Conservation (phyloP, 2,888 invertebrate genomes). For the Sphinx pinastri region DNA sequence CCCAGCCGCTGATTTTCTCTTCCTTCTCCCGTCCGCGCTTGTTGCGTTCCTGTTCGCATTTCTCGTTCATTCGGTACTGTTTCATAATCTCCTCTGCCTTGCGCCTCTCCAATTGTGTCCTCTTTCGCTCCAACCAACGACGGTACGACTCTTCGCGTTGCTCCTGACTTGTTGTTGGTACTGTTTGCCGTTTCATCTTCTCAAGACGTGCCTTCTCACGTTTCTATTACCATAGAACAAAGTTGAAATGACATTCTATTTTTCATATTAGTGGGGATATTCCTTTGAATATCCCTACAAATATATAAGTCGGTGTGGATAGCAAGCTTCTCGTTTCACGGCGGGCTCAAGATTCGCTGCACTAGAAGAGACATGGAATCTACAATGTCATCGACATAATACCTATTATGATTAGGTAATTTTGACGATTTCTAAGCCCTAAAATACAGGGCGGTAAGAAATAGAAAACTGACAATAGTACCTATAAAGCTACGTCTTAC, state of each 20-base stretch:
- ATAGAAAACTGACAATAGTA: background rate
- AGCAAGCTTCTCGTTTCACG: too few species aligned
- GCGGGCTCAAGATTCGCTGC: too few species aligned
- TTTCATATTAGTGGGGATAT: too few species aligned
- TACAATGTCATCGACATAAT: too few species aligned
- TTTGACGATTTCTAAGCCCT: too few species aligned
- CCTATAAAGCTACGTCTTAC: slow-evolving; percentile 42
- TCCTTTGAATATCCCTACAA: too few species aligned
- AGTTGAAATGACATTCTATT: background rate
- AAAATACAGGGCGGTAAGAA: too few species aligned
- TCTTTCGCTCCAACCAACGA: slow-evolving; percentile 82
- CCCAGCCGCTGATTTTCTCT: slow-evolving; percentile 82
- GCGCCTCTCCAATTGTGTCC: slow-evolving; percentile 63
- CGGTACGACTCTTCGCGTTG: slow-evolving; percentile 78
- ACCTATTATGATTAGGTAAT: too few species aligned
- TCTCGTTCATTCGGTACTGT: slow-evolving; percentile 60
- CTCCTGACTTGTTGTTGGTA: slow-evolving; percentile 60
- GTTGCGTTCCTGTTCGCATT: slow-evolving; percentile 63
- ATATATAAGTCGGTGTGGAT: too few species aligned
- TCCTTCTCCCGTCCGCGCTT: slow-evolving; percentile 70
- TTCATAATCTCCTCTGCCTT: slow-evolving; percentile 73
- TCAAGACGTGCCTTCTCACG: slow-evolving; percentile 62
- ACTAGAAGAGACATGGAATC: too few species aligned
- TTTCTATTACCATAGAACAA: slow-evolving; percentile 48
- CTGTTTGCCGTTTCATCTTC: slow-evolving; percentile 54